Evolutionary conservation across 2,888 invertebrate species (phyloP).

Genomic region (Hofmannophila pseudospretella): DNA sequence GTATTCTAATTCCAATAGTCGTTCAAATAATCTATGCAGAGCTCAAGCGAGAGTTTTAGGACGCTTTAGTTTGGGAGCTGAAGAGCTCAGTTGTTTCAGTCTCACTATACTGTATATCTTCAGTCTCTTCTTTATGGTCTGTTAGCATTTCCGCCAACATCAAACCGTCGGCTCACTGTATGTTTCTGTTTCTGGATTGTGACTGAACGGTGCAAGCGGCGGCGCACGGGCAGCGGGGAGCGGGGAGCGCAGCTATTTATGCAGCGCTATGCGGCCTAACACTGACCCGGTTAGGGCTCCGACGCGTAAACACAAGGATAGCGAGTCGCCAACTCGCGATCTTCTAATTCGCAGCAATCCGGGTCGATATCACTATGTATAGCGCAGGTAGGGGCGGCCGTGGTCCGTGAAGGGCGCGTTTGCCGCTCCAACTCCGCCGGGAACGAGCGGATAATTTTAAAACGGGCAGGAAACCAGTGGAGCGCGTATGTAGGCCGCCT

Average conservation of each 20-base stretch:
- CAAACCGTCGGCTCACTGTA: no score
- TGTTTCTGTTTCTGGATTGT: no score
- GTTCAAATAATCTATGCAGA: no score
- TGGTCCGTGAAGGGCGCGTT: conserved; percentile 68
- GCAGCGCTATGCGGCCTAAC: conserved; percentile 73
- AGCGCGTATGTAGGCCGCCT: conserved; percentile 69
- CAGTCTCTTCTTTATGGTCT: no score
- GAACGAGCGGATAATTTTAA: conserved; percentile 66
- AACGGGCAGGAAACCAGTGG: conserved; percentile 67
- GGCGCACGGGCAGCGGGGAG: conserved; percentile 11
- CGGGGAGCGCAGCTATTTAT: conserved; percentile 57
- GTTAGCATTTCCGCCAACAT: no score
- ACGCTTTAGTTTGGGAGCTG: no score
- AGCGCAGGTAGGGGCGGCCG: conserved; percentile 41
- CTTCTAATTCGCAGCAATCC: conserved; percentile 22
- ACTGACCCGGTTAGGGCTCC: conserved; percentile 70
- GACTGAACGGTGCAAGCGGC: no score
- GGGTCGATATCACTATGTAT: conserved; percentile 15
- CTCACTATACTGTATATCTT: no score
- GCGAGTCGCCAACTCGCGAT: conserved; percentile 31
- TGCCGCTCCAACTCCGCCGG: conserved; percentile 64
- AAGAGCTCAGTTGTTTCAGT: no score
- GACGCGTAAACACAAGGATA: conserved; percentile 66
- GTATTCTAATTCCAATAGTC: no score
- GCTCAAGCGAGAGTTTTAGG: no score